Conservation (phyloP, 2,113 vertebrate genomes). For the Triplophysa dalaica region DNA sequence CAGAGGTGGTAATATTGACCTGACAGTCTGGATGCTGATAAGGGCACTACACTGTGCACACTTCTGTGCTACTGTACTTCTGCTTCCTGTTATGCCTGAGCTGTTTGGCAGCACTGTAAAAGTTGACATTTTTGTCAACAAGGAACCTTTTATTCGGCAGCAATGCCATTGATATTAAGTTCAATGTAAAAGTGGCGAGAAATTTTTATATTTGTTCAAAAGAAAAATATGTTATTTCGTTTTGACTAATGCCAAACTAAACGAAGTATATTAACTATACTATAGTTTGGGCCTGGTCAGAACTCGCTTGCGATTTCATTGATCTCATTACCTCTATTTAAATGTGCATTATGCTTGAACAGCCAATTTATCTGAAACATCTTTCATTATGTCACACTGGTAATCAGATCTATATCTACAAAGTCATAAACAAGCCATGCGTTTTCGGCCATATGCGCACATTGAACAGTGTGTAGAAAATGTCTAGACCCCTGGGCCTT, state of each 20-base stretch:
- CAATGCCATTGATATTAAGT: neutral
- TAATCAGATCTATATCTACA: neutral
- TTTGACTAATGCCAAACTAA: neutral
- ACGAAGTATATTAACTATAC: neutral
- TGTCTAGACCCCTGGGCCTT: conserved; percentile 67
- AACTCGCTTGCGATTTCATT: neutral
- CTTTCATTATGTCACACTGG: conserved; percentile 38
- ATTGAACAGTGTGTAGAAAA: conserved; percentile 54
- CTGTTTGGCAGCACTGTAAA: conserved; percentile 24
- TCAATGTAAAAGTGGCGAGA: too few species aligned
- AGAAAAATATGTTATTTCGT: too few species aligned
- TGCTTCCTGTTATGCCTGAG: conserved; percentile 54
- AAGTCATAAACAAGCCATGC: neutral
- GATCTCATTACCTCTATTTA: neutral
- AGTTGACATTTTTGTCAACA: conserved; percentile 16
- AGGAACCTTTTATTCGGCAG: neutral
- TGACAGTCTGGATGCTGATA: conserved; percentile 52
- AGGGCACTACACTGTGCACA: conserved; percentile 22
- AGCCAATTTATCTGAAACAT: conserved; percentile 24
- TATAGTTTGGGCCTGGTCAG: neutral
- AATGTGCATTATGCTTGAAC: neutral
- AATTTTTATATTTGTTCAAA: too few species aligned
- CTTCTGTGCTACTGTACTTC: conserved; percentile 30
- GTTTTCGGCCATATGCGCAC: conserved; percentile 52
- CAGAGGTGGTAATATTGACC: conserved; percentile 54